These are phyloP conservation scores for Manis pentadactyla DNA, from an alignment of 2,797 vertebrate species.

Conservation along the genomic window DNA sequence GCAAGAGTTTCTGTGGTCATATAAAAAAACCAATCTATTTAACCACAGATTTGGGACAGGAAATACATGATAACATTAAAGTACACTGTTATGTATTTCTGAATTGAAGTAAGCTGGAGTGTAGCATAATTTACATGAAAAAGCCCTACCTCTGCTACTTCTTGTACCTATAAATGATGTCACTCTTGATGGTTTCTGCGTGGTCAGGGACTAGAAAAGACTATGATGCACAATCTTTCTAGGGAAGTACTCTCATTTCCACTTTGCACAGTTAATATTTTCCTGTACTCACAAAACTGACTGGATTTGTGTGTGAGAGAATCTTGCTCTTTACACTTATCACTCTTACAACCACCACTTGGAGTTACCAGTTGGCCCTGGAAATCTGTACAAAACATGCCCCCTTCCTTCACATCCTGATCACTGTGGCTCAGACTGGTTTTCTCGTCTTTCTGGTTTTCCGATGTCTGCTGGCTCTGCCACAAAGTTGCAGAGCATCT, in stretches of 20 bases:
- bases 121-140: background rate
- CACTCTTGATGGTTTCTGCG: background rate
- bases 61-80: background rate
- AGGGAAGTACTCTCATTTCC: background rate
- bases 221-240: background rate
- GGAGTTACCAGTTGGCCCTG: background rate
- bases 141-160: background rate
- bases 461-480: background rate
- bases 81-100: background rate
- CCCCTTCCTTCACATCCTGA: background rate
- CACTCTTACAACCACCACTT: conserved; percentile 13
- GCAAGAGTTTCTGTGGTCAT: background rate
- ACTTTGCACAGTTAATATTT: conserved; percentile 17
- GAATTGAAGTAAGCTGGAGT: background rate
- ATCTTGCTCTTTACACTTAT: background rate
- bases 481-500: background rate
- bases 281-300: background rate
- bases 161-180: background rate
- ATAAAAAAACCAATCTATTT: background rate
- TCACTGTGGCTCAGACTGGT: background rate
- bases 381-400: background rate
- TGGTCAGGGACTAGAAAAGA: background rate
- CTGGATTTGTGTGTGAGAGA: background rate
- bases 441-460: conserved; percentile 38
- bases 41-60: background rate